A percentile compares a stretch with the other conserved stretches of the same genome.
These are phyloP conservation scores for Trissoscelio sp. DNA, from an alignment of 2,888 invertebrate species.

Conservation along the genomic window DNA sequence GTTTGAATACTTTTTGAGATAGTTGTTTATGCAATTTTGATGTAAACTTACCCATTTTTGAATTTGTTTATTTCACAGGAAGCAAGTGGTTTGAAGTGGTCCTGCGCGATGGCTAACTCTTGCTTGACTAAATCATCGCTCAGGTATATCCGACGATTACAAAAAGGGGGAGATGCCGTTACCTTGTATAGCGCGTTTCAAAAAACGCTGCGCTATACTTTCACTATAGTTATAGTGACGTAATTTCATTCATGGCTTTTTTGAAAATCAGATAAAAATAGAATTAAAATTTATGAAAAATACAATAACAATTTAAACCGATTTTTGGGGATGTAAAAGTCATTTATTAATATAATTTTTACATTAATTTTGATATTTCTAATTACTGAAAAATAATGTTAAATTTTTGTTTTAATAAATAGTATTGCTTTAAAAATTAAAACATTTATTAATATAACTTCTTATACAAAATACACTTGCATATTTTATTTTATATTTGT, in stretches of 20 bases:
- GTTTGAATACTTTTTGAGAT: not conserved
- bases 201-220: constrained; percentile 31
- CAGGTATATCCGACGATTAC: constrained; percentile 34
- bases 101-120: constrained; percentile 43
- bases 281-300: not conserved
- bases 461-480: too few species aligned
- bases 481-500: too few species aligned
- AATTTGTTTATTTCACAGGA: constrained; percentile 34
- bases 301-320: too few species aligned
- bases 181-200: constrained; percentile 63
- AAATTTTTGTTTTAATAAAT: too few species aligned
- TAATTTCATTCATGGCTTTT: constrained; percentile 36
- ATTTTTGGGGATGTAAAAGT: too few species aligned
- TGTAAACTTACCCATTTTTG: constrained; percentile 49
- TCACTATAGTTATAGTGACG: constrained; percentile 44
- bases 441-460: too few species aligned
- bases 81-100: constrained; percentile 13
- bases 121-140: constrained; percentile 57
- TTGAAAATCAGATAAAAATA: not conserved
- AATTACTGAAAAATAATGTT: too few species aligned
- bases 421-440: too few species aligned
- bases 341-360: too few species aligned
- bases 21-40: not conserved
- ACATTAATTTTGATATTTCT: too few species aligned
- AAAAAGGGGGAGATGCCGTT: constrained; percentile 64